These are phyloP conservation scores for Phalera bucephala DNA, from an alignment of 2,888 invertebrate species.

Conservation along the genomic window DNA sequence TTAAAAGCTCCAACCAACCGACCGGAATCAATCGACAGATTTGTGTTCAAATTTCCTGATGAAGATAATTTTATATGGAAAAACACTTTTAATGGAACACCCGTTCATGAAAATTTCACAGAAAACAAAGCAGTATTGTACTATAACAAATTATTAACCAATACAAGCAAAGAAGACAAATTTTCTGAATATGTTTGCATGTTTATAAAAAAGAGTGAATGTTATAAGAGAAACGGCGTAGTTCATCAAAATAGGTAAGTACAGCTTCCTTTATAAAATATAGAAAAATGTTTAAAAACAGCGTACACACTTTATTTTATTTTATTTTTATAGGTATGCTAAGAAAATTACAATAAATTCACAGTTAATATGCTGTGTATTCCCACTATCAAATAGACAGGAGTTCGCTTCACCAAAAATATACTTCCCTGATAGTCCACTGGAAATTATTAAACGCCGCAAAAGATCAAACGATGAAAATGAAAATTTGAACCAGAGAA, in stretches of 20 bases:
- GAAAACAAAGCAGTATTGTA: slow-evolving; percentile 4
- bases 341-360: slow-evolving; percentile 38
- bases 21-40: slow-evolving; percentile 32
- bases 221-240: slow-evolving; percentile 47
- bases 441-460: slow-evolving; percentile 14
- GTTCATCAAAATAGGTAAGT: slow-evolving; percentile 38
- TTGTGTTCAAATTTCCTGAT: slow-evolving; percentile 49
- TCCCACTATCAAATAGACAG: slow-evolving; percentile 13
- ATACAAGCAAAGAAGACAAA: slow-evolving; percentile 19
- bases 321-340: slow-evolving; percentile 31
- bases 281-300: too few species aligned
- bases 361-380: slow-evolving; percentile 24
- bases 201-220: slow-evolving; percentile 51
- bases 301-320: too few species aligned
- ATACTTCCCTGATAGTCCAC: slow-evolving; percentile 13
- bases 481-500: slow-evolving; percentile 53
- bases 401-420: slow-evolving; percentile 12
- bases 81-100: background rate
- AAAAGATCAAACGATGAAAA: slow-evolving; percentile 33
- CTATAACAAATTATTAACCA: slow-evolving; percentile 15
- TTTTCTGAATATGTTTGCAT: slow-evolving; percentile 54
- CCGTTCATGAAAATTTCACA: background rate
- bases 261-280: background rate
- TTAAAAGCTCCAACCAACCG: slow-evolving; percentile 11
- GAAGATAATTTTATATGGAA: slow-evolving; percentile 17